phyloP scores from a whole-genome alignment of 2,888 invertebrate genomes.

The Drosophila cyrtoloma region DNA sequence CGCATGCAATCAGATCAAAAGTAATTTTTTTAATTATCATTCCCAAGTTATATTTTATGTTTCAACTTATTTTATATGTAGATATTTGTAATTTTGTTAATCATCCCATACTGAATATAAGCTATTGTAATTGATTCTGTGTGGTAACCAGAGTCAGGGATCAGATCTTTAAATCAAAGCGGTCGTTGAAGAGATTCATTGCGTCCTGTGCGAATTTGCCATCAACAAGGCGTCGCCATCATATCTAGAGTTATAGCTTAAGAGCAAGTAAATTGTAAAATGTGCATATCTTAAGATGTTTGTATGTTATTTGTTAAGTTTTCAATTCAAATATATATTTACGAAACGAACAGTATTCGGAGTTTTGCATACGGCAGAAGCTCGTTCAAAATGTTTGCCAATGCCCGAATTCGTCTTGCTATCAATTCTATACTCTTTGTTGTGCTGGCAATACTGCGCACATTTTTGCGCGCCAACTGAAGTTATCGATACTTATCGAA shows the following conservation, averaged over 20 bases:
- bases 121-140: not conserved
- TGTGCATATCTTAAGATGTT: not conserved
- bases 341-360: not conserved
- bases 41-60: constrained; percentile 12
- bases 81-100: not conserved
- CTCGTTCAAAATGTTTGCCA: not conserved
- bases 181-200: not conserved
- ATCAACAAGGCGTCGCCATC: not conserved
- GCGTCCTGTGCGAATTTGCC: not conserved
- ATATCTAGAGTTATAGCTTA: not conserved
- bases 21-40: not conserved
- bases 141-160: no score
- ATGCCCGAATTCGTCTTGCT: not conserved
- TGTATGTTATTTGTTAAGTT: not conserved
- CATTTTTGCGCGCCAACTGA: not conserved
- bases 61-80: not conserved
- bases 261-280: not conserved
- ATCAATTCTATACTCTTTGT: not conserved
- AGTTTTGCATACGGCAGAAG: not conserved
- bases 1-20: constrained; percentile 20
- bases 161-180: not conserved
- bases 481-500: constrained; percentile 5
- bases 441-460: not conserved
- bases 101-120: not conserved
- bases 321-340: not conserved